phyloP scores from a whole-genome alignment of 2,888 invertebrate species.

The Tetragonisca angustula region DNA sequence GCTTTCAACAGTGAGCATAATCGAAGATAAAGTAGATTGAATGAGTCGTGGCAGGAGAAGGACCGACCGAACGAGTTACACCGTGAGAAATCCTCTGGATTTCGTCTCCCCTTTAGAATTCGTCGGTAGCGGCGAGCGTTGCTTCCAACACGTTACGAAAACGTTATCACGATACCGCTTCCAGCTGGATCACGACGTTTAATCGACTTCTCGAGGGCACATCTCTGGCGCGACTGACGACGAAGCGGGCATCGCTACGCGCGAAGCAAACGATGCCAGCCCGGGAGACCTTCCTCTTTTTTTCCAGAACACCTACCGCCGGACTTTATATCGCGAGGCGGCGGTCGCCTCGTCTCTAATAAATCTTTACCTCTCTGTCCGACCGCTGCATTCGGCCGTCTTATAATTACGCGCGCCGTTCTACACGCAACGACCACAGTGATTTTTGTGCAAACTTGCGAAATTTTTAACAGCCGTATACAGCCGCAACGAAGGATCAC shows the following conservation, averaged over 20 bases:
- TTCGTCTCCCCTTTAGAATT: slow-evolving; percentile 27
- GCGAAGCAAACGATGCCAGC: slow-evolving; percentile 54
- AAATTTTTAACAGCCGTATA: too few species aligned
- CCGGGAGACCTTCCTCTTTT: slow-evolving; percentile 63
- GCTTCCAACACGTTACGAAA: slow-evolving; percentile 22
- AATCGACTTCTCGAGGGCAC: slow-evolving; percentile 77
- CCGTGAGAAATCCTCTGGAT: slow-evolving; percentile 38
- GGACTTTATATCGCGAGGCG: slow-evolving; percentile 52
- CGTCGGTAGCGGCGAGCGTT: slow-evolving; percentile 5
- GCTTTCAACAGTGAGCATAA: neutral
- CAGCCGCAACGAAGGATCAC: too few species aligned
- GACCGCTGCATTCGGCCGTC: neutral
- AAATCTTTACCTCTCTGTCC: slow-evolving; percentile 46
- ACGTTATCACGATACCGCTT: slow-evolving; percentile 38
- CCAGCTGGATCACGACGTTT: slow-evolving; percentile 62
- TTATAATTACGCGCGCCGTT: neutral
- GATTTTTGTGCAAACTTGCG: too few species aligned
- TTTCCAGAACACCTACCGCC: slow-evolving; percentile 64
- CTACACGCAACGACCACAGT: neutral
- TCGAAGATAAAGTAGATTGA: neutral
- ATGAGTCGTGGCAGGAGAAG: slow-evolving; percentile 35
- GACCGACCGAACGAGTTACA: slow-evolving; percentile 57
- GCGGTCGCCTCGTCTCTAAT: slow-evolving; percentile 56
- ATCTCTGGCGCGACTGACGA: slow-evolving; percentile 81
- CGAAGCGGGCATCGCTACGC: slow-evolving; percentile 56